A percentile compares a stretch with the other conserved stretches of the same genome.
These are phyloP conservation scores for Vanessa atalanta DNA, from an alignment of 1,140 invertebrate species.

Conservation along the genomic window DNA sequence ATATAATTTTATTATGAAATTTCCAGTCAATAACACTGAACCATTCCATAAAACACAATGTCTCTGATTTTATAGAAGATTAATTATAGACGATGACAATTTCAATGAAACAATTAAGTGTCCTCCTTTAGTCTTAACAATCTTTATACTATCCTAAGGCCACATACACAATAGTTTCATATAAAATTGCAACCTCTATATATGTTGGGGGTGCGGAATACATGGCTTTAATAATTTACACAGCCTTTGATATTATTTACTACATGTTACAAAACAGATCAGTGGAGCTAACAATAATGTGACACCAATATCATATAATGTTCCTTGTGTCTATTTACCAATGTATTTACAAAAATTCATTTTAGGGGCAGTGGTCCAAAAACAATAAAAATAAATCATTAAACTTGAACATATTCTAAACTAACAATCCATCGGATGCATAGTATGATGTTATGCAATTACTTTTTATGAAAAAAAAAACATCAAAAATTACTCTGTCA, in stretches of 20 bases:
- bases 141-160: background rate
- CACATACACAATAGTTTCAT: background rate
- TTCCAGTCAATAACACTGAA: slow-evolving; percentile 79
- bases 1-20: slow-evolving; percentile 81
- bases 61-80: slow-evolving; percentile 74
- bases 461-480: background rate
- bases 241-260: slow-evolving; percentile 77
- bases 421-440: slow-evolving; percentile 3
- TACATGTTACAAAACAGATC: slow-evolving; percentile 78
- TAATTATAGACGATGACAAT: slow-evolving; percentile 45
- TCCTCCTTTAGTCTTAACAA: background rate
- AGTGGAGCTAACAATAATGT: slow-evolving; percentile 70
- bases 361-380: slow-evolving; percentile 60
- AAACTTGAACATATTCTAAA: background rate
- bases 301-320: slow-evolving; percentile 43
- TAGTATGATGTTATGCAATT: background rate
- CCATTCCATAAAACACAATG: slow-evolving; percentile 74
- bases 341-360: slow-evolving; percentile 74
- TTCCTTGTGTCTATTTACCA: slow-evolving; percentile 54
- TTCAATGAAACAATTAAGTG: slow-evolving; percentile 16
- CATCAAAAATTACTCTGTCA: background rate
- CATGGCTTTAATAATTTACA: slow-evolving; percentile 74
- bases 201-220: slow-evolving; percentile 65
- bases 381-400: slow-evolving; percentile 32
- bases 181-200: slow-evolving; percentile 26